Conservation (phyloP, 2,797 vertebrate species). For the Oryzias sinensis region DNA sequence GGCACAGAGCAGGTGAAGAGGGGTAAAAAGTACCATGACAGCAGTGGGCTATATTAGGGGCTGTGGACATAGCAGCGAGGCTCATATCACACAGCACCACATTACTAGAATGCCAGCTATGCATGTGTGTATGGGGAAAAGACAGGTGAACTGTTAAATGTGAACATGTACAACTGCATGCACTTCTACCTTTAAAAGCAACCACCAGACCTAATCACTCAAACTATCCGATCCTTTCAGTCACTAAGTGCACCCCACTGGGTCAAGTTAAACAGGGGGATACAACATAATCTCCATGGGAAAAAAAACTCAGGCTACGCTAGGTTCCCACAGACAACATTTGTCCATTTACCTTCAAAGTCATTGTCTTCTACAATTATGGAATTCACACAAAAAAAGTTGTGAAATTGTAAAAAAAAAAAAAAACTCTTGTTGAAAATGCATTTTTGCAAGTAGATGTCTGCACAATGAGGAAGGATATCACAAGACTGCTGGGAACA, state of each 20-base stretch:
- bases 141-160: conserved; percentile 64
- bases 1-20: conserved; percentile 39
- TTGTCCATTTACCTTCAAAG: conserved; percentile 1
- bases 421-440: conserved; percentile 1
- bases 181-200: conserved; percentile 36
- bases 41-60: conserved; percentile 72
- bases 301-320: not conserved
- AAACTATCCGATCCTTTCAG: conserved; percentile 13
- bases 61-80: conserved; percentile 66
- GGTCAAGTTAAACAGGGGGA: conserved; percentile 3
- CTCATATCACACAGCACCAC: conserved; percentile 70
- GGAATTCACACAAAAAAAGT: not conserved
- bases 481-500: conserved; percentile 32
- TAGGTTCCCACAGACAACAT: conserved; percentile 4
- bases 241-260: conserved; percentile 3
- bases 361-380: conserved; percentile 3
- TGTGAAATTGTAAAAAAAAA: conserved; percentile 3
- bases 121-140: conserved; percentile 30
- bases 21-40: conserved; percentile 65
- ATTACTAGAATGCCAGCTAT: conserved; percentile 65
- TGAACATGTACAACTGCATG: conserved; percentile 29
- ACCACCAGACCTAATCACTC: conserved; percentile 11
- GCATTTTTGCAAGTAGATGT: not conserved
- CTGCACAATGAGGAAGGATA: conserved; percentile 10
- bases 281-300: conserved; percentile 12